Evolutionary conservation across 2,888 invertebrate genomes (phyloP).

Genomic region (Ectobius pallidus): DNA sequence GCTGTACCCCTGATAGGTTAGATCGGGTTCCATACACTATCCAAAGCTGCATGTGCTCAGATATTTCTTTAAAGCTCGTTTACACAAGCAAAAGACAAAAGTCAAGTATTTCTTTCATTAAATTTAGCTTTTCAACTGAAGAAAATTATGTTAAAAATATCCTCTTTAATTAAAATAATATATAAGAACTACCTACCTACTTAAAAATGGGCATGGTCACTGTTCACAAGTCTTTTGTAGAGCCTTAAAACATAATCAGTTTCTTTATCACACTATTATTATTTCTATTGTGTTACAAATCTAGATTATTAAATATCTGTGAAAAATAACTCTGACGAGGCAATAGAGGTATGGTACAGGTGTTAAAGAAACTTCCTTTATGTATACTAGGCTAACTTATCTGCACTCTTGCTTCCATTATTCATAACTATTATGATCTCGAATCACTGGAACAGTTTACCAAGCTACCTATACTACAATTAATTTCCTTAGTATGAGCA

Average conservation of each 20-base stretch:
- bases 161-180: background rate
- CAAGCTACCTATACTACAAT: background rate
- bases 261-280: background rate
- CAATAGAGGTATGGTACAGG: too few relatives aligned
- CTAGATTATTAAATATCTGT: too few relatives aligned
- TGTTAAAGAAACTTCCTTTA: background rate
- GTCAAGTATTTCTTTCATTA: background rate
- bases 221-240: background rate
- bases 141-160: background rate
- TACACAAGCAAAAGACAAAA: background rate
- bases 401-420: background rate
- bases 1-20: constrained; percentile 98
- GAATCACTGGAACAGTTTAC: background rate
- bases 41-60: constrained; percentile 12
- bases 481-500: too few relatives aligned
- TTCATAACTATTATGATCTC: background rate
- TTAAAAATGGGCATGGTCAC: background rate
- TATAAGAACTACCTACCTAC: too few relatives aligned
- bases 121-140: background rate
- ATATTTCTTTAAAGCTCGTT: background rate
- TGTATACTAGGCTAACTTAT: background rate
- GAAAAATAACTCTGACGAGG: too few relatives aligned
- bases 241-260: constrained; percentile 1
- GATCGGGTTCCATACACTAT: constrained; percentile 37
- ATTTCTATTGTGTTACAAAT: too few relatives aligned